A percentile compares a stretch with the other conserved stretches of the same genome.
Evolutionary conservation across 2,888 invertebrate species (phyloP).

Genomic region (Drosophila prostipennis): DNA sequence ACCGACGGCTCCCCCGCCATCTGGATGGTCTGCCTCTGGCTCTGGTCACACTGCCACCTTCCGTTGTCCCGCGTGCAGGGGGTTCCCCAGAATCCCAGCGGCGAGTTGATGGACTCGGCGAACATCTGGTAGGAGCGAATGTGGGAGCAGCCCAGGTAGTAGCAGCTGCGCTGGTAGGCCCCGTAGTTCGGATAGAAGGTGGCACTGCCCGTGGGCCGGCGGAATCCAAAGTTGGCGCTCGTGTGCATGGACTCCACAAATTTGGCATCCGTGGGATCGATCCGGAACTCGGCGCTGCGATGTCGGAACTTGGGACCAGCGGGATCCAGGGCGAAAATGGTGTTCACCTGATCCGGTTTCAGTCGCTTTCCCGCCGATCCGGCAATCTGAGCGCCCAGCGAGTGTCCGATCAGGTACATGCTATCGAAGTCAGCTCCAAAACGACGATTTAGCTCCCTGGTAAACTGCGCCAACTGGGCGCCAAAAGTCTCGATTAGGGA

Average conservation of each 20-base stretch:
- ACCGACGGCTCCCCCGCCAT: constrained; percentile 82
- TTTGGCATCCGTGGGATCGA: constrained; percentile 81
- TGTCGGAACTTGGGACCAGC: constrained; percentile 80
- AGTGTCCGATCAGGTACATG: constrained; percentile 82
- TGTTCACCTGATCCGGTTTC: constrained; percentile 71
- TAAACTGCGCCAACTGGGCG: constrained; percentile 71
- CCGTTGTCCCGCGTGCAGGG: constrained; percentile 60
- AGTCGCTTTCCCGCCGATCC: constrained; percentile 80
- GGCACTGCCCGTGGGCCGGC: constrained; percentile 79
- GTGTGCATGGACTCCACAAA: constrained; percentile 84
- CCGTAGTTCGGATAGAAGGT: constrained; percentile 84
- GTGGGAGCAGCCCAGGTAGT: constrained; percentile 81
- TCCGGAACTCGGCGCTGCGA: constrained; percentile 70
- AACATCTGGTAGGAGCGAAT: constrained; percentile 81
- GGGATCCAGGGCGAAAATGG: constrained; percentile 83
- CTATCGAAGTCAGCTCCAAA: constrained; percentile 59
- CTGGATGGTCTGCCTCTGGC: constrained; percentile 48
- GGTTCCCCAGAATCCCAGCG: constrained; percentile 79
- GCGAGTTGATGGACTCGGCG: constrained; percentile 79
- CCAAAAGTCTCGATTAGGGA: constrained; percentile 74
- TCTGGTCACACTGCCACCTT: constrained; percentile 73
- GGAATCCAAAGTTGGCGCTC: constrained; percentile 80
- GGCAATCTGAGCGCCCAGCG: constrained; percentile 83
- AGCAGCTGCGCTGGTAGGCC: constrained; percentile 73
- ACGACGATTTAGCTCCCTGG: constrained; percentile 65